phyloP scores from a whole-genome alignment of 2,888 invertebrate genomes.

The Rugalucina vietnamica region DNA sequence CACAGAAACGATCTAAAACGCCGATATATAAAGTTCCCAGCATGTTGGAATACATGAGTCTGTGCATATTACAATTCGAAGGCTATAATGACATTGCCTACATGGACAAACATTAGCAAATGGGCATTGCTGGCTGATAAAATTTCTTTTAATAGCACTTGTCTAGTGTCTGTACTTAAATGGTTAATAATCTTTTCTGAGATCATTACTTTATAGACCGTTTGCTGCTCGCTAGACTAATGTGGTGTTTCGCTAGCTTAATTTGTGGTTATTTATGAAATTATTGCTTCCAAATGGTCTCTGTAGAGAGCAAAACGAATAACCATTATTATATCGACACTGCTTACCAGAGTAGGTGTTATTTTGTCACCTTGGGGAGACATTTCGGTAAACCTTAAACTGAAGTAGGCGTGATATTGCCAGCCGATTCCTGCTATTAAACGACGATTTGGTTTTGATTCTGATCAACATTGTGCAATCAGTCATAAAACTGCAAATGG shows the following conservation, averaged over 20 bases:
- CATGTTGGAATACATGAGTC: no score
- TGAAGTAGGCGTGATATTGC: neutral
- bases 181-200: neutral
- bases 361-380: conserved; percentile 1
- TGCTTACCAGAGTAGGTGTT: conserved; percentile 8
- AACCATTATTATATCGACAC: conserved; percentile 3
- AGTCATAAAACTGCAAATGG: neutral
- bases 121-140: no score
- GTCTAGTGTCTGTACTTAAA: no score
- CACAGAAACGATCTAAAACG: no score
- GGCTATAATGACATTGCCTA: no score
- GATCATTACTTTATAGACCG: neutral
- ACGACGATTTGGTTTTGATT: neutral
- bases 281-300: conserved; percentile 10
- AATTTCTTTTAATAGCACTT: no score
- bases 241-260: conserved; percentile 1
- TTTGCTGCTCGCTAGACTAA: neutral
- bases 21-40: no score
- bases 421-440: neutral
- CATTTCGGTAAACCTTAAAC: conserved; percentile 9
- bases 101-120: no score
- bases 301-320: neutral
- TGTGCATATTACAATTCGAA: no score
- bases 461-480: neutral
- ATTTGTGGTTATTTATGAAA: conserved; percentile 7